Percentiles rank a stretch among this genome's conserved stretches.
Evolutionary conservation across 1,140 invertebrate species (phyloP).

Genomic region (Sitodiplosis mosellana): DNA sequence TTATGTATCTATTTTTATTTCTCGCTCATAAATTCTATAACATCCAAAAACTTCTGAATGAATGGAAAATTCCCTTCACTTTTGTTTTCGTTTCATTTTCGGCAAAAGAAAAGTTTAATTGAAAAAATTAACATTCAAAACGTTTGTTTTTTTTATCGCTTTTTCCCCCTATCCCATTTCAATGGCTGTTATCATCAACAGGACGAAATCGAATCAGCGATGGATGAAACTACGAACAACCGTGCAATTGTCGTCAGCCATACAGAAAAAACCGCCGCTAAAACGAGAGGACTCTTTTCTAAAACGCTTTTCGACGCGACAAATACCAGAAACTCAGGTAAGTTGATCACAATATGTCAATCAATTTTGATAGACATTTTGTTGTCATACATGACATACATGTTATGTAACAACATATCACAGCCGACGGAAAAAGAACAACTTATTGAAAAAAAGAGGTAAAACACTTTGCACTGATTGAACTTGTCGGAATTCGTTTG

Average conservation of each 20-base stretch:
- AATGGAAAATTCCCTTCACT: background rate
- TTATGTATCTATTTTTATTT: background rate
- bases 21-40: background rate
- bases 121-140: background rate
- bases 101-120: background rate
- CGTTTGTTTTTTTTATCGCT: constrained; percentile 4
- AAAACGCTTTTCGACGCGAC: constrained; percentile 80
- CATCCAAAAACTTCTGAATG: background rate
- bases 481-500: too few species aligned
- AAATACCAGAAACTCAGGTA: constrained; percentile 72
- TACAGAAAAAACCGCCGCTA: constrained; percentile 63
- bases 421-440: too few species aligned
- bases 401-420: too few species aligned
- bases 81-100: background rate
- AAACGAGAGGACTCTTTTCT: constrained; percentile 89
- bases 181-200: constrained; percentile 28
- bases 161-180: constrained; percentile 4
- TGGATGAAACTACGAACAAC: constrained; percentile 90
- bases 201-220: constrained; percentile 76
- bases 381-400: too few species aligned
- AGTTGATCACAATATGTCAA: constrained; percentile 19
- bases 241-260: constrained; percentile 77
- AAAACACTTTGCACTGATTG: too few species aligned
- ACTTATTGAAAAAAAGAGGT: too few species aligned
- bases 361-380: too few species aligned